Percentiles rank a stretch among this genome's conserved stretches.
Conservation (phyloP, 2,888 invertebrate genomes). For the Stictocephala bisonia region DNA sequence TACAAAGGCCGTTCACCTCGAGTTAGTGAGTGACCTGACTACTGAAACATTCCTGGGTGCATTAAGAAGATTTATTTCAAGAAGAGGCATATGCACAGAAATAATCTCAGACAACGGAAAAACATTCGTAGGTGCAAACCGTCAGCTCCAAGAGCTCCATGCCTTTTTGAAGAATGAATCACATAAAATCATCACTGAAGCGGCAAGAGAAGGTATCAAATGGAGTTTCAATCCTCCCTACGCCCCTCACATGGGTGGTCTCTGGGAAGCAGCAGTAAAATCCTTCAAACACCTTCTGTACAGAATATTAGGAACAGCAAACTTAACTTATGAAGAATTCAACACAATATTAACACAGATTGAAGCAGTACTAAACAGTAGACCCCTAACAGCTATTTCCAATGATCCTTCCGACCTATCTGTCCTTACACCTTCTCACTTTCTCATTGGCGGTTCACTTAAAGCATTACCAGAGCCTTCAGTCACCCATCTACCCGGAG, state of each 20-base stretch:
- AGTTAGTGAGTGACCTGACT: conserved; percentile 59
- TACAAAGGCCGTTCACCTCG: conserved; percentile 61
- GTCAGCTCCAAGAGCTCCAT: conserved; percentile 23
- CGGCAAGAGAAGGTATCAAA: conserved; percentile 9
- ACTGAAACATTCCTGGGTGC: conserved; percentile 61
- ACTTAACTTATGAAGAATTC: too few species aligned
- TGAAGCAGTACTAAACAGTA: too few species aligned
- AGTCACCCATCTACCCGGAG: too few species aligned
- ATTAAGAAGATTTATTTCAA: conserved; percentile 59
- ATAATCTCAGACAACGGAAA: conserved; percentile 61
- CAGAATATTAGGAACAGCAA: conserved; percentile 51
- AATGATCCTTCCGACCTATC: too few species aligned
- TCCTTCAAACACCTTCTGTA: conserved; percentile 59
- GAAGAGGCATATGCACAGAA: conserved; percentile 57
- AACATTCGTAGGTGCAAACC: conserved; percentile 61
- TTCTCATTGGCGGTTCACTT: too few species aligned
- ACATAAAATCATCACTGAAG: conserved; percentile 52
- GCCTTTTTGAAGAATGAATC: background rate
- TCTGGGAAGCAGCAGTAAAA: conserved; percentile 61
- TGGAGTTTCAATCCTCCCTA: conserved; percentile 53
- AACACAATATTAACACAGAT: too few species aligned
- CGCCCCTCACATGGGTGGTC: conserved; percentile 59
- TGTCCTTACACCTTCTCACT: too few species aligned
- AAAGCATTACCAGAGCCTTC: too few species aligned
- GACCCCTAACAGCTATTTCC: too few species aligned